These are phyloP conservation scores for Marisa cornuarietis DNA, from an alignment of 1,140 invertebrate species.

Conservation along the genomic window DNA sequence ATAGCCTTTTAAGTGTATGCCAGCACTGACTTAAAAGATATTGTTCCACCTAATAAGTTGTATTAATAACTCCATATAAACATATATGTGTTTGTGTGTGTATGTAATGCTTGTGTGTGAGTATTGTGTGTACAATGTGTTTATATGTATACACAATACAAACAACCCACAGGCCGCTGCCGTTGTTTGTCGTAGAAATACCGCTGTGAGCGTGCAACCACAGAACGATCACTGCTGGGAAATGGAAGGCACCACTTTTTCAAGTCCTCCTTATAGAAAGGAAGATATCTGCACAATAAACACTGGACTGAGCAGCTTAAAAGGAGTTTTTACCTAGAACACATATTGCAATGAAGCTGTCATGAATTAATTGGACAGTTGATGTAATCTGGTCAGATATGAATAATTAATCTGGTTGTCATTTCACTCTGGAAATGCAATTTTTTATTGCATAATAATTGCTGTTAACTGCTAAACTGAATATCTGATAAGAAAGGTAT, in stretches of 20 bases:
- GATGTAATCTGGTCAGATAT: too few relatives aligned
- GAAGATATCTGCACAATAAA: slow-evolving; percentile 63
- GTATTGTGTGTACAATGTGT: too few relatives aligned
- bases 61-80: slow-evolving; percentile 26
- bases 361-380: too few relatives aligned
- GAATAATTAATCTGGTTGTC: too few relatives aligned
- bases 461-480: too few relatives aligned
- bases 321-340: too few relatives aligned
- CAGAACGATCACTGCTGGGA: slow-evolving; percentile 80
- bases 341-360: too few relatives aligned
- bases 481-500: too few relatives aligned
- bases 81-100: not conserved
- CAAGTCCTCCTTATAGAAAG: slow-evolving; percentile 74
- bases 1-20: not conserved
- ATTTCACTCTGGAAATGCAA: too few relatives aligned
- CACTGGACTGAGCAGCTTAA: too few relatives aligned
- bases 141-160: not conserved
- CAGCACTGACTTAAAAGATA: not conserved
- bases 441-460: too few relatives aligned
- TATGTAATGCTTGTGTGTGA: too few relatives aligned
- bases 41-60: not conserved
- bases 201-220: slow-evolving; percentile 80
- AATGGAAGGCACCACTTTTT: slow-evolving; percentile 82
- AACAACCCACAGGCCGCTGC: slow-evolving; percentile 70
- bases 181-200: slow-evolving; percentile 77